A percentile compares a stretch with the other conserved stretches of the same genome.
Evolutionary conservation across 2,888 invertebrate genomes (phyloP).

Genomic region (Tipula vernalis): DNA sequence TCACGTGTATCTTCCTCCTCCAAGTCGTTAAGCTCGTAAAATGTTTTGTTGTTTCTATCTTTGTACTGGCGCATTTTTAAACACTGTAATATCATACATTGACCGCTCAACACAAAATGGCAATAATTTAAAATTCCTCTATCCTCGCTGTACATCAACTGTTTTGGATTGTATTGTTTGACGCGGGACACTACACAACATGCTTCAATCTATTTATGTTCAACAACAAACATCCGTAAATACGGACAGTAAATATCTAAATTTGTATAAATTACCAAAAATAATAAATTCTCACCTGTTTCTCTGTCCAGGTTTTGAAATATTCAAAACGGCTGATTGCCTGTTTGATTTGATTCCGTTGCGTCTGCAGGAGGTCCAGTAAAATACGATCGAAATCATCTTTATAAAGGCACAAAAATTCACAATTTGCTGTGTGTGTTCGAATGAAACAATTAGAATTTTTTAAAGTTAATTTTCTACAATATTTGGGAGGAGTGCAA

Average conservation of each 20-base stretch:
- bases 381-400: constrained; percentile 40
- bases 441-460: background rate
- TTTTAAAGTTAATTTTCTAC: background rate
- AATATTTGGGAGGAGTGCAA: no score
- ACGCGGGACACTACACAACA: constrained; percentile 19
- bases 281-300: constrained; percentile 22
- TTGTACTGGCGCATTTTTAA: constrained; percentile 23
- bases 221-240: no score
- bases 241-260: background rate
- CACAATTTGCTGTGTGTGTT: constrained; percentile 39
- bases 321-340: constrained; percentile 28
- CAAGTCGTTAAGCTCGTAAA: background rate
- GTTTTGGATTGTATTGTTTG: constrained; percentile 27
- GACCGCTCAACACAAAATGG: constrained; percentile 31
- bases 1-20: background rate
- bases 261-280: background rate
- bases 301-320: constrained; percentile 25
- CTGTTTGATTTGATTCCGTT: constrained; percentile 26
- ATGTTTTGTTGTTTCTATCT: background rate
- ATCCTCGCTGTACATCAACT: constrained; percentile 28
- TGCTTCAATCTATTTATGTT: constrained; percentile 13
- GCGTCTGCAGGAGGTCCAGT: constrained; percentile 25
- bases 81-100: constrained; percentile 31
- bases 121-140: constrained; percentile 26
- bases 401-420: constrained; percentile 48